phyloP scores from a whole-genome alignment of 2,113 vertebrate genomes.

The Diadophis punctatus region DNA sequence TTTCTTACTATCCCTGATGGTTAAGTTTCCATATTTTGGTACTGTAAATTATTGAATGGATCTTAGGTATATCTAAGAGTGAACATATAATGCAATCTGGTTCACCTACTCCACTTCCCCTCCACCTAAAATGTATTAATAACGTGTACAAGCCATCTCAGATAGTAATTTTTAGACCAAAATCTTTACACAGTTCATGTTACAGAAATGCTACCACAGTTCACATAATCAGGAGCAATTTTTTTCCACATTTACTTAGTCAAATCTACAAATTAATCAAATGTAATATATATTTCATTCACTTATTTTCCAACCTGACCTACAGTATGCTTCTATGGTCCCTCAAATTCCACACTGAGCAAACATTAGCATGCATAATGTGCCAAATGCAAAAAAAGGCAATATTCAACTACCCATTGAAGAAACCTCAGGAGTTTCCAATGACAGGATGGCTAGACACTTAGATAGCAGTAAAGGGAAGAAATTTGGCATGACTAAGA shows the following conservation, averaged over 20 bases:
- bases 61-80: background rate
- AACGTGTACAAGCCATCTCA: background rate
- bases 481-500: background rate
- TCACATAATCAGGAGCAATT: background rate
- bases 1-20: background rate
- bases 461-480: background rate
- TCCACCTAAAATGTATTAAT: background rate
- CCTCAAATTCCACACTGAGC: background rate
- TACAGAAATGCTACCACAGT: background rate
- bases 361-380: background rate
- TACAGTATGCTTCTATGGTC: background rate
- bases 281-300: background rate
- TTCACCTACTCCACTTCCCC: background rate
- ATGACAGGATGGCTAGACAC: background rate
- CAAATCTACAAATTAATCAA: background rate
- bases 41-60: background rate
- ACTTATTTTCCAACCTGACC: background rate
- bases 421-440: background rate
- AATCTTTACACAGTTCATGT: background rate
- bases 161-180: background rate
- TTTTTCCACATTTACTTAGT: background rate
- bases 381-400: background rate
- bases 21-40: background rate
- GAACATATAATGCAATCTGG: background rate
- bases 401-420: background rate